These are phyloP conservation scores for Platycercus adscitus DNA, from an alignment of 2,113 vertebrate species.

Conservation along the genomic window DNA sequence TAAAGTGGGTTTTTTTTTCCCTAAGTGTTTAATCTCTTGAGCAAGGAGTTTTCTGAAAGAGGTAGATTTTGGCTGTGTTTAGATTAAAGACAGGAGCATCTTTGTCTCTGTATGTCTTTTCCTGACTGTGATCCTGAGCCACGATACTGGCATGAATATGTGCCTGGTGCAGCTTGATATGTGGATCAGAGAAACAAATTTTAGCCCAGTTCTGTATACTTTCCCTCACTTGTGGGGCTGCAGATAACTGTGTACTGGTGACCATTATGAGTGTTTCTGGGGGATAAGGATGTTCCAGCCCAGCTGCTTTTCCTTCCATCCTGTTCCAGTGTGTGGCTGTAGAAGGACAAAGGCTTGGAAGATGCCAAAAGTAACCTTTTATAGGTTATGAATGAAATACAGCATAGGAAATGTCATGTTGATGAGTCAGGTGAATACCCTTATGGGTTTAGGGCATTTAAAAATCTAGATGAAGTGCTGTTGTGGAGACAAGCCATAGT, in stretches of 20 bases:
- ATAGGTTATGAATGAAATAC: not conserved
- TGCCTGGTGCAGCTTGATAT: not conserved
- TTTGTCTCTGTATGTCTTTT: not conserved
- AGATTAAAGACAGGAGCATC: not conserved
- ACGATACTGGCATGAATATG: rapidly evolving
- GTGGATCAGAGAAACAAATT: not conserved
- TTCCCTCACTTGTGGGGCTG: not conserved
- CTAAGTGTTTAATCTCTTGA: not conserved
- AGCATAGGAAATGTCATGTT: not conserved
- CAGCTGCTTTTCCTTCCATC: not conserved
- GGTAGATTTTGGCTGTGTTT: not conserved
- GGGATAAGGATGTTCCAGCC: not conserved
- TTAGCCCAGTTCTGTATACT: not conserved
- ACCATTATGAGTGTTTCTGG: not conserved
- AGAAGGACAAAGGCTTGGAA: not conserved
- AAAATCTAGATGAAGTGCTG: not conserved
- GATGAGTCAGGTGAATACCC: not conserved
- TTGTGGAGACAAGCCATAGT: not conserved
- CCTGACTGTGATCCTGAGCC: not conserved
- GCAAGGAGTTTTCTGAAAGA: not conserved
- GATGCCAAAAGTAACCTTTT: not conserved
- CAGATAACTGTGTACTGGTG: not conserved
- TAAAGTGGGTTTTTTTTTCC: rapidly evolving
- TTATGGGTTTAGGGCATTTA: not conserved
- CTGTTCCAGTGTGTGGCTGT: not conserved